Percentiles rank a stretch among this genome's conserved stretches.
These are phyloP conservation scores for Caradrina kadenii DNA, from an alignment of 2,888 invertebrate species.

Conservation along the genomic window DNA sequence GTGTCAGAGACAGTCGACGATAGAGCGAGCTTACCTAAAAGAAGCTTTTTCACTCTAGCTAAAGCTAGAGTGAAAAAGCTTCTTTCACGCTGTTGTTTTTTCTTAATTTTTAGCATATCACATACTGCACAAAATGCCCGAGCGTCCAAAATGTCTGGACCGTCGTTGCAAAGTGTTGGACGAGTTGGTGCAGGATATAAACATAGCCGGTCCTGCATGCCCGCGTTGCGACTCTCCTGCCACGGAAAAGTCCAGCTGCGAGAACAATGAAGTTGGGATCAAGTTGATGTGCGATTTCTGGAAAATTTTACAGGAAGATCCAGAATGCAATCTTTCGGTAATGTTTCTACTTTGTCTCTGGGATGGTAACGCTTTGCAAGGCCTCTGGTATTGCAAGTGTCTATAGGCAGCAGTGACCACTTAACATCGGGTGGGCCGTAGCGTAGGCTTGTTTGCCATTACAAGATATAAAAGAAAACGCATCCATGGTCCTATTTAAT, in stretches of 20 bases:
- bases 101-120: constrained; percentile 16
- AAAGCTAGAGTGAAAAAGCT: no score
- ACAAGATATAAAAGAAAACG: no score
- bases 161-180: constrained; percentile 79
- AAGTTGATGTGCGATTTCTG: constrained; percentile 84
- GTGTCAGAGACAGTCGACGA: no score
- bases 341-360: not conserved
- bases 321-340: constrained; percentile 78
- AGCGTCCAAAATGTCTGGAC: constrained; percentile 78
- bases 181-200: constrained; percentile 76
- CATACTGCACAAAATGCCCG: constrained; percentile 68
- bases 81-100: not conserved
- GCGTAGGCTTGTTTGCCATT: no score
- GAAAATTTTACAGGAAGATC: constrained; percentile 82
- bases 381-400: no score
- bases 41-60: no score
- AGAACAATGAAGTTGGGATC: constrained; percentile 69
- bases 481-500: not conserved
- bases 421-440: no score
- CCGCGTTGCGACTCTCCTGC: constrained; percentile 19
- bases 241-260: constrained; percentile 28
- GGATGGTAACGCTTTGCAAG: no score
- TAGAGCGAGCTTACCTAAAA: no score
- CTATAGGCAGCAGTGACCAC: no score
- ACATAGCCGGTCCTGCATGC: constrained; percentile 19